A percentile compares a stretch with the other conserved stretches of the same genome.
Evolutionary conservation across 2,888 invertebrate genomes (phyloP).

Genomic region (Keiferia lycopersicella): DNA sequence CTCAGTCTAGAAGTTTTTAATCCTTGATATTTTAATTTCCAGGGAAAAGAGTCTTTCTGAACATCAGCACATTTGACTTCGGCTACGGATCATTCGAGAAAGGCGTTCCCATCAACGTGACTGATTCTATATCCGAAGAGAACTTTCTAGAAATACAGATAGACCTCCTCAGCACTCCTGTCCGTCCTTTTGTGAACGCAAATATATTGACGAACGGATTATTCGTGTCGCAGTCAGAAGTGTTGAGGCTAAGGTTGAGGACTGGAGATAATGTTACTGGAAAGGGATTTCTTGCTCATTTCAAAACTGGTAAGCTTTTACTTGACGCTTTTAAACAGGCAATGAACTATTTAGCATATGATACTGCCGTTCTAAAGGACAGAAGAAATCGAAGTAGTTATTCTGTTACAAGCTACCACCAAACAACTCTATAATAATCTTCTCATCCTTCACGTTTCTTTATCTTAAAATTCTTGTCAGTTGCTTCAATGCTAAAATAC

Average conservation of each 20-base stretch:
- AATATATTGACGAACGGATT: constrained; percentile 84
- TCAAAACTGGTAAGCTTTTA: constrained; percentile 81
- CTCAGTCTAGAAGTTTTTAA: no score
- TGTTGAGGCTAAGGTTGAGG: constrained; percentile 81
- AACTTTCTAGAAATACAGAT: constrained; percentile 81
- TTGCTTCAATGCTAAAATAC: no score
- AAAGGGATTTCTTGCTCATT: constrained; percentile 84
- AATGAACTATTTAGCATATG: not conserved
- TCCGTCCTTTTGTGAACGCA: constrained; percentile 80
- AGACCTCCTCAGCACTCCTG: constrained; percentile 73
- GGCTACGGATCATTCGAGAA: constrained; percentile 68
- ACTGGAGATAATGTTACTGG: constrained; percentile 85
- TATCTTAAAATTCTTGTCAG: no score
- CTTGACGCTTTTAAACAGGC: constrained; percentile 3
- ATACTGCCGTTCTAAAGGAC: no score
- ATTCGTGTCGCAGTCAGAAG: constrained; percentile 84
- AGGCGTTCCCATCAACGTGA: constrained; percentile 61
- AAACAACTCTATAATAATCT: no score
- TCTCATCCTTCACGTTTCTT: no score
- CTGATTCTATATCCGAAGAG: constrained; percentile 55
- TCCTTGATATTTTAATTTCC: no score
- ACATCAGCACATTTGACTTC: constrained; percentile 83
- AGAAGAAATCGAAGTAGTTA: no score
- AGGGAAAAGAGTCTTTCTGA: constrained; percentile 86
- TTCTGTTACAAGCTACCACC: no score